A percentile compares a stretch with the other conserved stretches of the same genome.
Conservation (phyloP, 1,140 invertebrate genomes). For the Capitella teleta region DNA sequence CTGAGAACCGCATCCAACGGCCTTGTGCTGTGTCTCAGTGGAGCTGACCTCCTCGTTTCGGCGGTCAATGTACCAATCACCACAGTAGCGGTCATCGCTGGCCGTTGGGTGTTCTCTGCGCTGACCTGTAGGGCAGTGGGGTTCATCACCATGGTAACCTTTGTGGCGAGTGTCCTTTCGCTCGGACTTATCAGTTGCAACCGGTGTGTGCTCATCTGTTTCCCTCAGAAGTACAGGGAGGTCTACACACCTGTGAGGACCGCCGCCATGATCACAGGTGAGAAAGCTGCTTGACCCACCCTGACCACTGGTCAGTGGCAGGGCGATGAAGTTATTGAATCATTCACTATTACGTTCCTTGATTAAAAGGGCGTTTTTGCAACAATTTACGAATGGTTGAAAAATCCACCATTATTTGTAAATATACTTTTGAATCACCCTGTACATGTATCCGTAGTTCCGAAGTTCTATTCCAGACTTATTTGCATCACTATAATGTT, state of each 20-base stretch:
- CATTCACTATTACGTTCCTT: no score
- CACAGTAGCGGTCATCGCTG: constrained; percentile 7
- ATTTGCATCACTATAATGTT: no score
- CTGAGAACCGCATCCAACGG: not conserved
- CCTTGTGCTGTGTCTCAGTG: constrained; percentile 3
- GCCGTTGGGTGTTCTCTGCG: constrained; percentile 11
- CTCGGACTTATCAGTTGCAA: constrained; percentile 18
- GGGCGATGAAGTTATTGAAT: no score
- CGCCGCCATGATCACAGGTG: constrained; percentile 11
- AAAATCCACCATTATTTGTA: no score
- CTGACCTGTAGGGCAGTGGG: constrained; percentile 12
- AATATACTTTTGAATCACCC: no score
- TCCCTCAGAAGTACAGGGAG: constrained; percentile 8
- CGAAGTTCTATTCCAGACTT: no score
- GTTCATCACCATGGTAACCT: constrained; percentile 19
- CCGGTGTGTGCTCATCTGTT: constrained; percentile 15
- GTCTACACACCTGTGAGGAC: constrained; percentile 13
- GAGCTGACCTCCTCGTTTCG: constrained; percentile 16
- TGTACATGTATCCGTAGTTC: no score
- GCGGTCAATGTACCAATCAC: constrained; percentile 17
- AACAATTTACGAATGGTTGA: no score
- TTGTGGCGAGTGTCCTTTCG: constrained; percentile 18
- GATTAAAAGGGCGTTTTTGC: no score
- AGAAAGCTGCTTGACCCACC: no score
- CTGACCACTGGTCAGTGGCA: no score